Evolutionary conservation across 2,888 invertebrate genomes (phyloP).

Genomic region (Diarsia rubi): DNA sequence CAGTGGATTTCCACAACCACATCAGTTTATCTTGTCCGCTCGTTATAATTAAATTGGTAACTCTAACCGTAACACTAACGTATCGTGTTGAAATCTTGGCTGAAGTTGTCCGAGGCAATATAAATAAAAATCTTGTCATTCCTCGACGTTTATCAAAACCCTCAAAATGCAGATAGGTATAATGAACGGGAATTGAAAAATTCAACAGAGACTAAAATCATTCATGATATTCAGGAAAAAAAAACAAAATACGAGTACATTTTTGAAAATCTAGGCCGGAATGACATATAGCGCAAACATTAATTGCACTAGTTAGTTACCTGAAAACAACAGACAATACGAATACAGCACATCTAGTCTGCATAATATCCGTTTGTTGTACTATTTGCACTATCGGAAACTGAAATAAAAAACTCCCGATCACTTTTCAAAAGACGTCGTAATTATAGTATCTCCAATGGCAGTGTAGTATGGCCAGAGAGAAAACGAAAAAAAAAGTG

Average conservation of each 20-base stretch:
- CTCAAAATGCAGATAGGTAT: background rate
- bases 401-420: conserved; percentile 52
- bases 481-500: background rate
- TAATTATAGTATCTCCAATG: conserved; percentile 48
- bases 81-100: background rate
- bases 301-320: conserved; percentile 1
- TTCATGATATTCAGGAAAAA: background rate
- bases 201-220: background rate
- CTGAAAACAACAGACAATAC: conserved; percentile 20
- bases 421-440: conserved; percentile 52
- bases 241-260: no score
- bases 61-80: no score
- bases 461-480: background rate
- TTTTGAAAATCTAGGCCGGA: background rate
- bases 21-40: background rate
- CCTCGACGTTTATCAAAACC: background rate
- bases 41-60: background rate
- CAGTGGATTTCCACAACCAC: background rate
- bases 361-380: background rate
- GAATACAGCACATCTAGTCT: conserved; percentile 16
- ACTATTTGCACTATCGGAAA: conserved; percentile 46
- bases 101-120: background rate
- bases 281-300: background rate
- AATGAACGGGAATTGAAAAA: background rate
- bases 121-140: background rate